Conservation (phyloP, 2,113 vertebrate genomes). For the Phaethornis superciliosus region DNA sequence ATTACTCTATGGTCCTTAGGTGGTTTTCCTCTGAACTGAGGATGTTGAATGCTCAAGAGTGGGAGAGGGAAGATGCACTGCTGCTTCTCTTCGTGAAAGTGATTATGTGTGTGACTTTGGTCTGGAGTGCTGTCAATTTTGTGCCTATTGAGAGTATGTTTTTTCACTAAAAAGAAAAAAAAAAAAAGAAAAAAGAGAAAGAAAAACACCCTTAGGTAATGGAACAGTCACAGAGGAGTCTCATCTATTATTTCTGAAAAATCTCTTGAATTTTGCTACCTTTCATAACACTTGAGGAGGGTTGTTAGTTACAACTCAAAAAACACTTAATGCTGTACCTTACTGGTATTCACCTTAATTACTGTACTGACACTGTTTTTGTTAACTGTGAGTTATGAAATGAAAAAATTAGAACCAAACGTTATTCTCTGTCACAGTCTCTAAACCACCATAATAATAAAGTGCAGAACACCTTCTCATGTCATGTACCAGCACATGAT, state of each 20-base stretch:
- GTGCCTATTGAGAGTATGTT: slow-evolving; percentile 31
- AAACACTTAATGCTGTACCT: slow-evolving; percentile 26
- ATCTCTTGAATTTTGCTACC: slow-evolving; percentile 62
- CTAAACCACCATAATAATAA: slow-evolving; percentile 17
- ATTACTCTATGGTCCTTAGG: neutral
- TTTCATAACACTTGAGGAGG: slow-evolving; percentile 48
- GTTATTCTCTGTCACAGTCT: neutral
- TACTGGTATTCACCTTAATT: slow-evolving; percentile 60
- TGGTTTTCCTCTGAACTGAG: neutral
- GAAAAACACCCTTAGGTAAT: neutral
- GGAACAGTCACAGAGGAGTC: slow-evolving; percentile 50
- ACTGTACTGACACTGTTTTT: slow-evolving; percentile 54
- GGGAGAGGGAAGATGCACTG: neutral
- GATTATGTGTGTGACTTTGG: neutral
- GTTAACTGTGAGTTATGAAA: slow-evolving; percentile 5
- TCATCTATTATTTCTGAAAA: slow-evolving; percentile 62
- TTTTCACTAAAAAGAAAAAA: slow-evolving; percentile 40
- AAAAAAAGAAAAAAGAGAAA: neutral
- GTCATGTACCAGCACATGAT: slow-evolving; percentile 24
- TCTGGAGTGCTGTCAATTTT: slow-evolving; percentile 51
- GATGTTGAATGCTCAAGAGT: neutral
- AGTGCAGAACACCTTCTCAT: slow-evolving; percentile 28
- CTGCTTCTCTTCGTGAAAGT: neutral
- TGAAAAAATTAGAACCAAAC: slow-evolving; percentile 13
- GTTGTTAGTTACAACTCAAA: slow-evolving; percentile 59